These are phyloP conservation scores for Ceryle rudis DNA, from an alignment of 2,797 vertebrate species.

Conservation along the genomic window DNA sequence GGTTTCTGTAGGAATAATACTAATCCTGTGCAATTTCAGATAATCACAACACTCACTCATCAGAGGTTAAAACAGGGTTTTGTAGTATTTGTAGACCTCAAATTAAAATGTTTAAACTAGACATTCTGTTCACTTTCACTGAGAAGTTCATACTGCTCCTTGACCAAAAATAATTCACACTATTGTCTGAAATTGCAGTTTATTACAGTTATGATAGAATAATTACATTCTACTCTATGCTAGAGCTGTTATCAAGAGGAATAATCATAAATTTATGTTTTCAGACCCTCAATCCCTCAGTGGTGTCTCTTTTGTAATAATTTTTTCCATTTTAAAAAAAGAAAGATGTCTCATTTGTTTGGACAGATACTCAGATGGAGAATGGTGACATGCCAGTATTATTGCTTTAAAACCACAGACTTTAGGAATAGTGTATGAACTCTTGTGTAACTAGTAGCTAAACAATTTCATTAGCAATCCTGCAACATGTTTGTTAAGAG, in stretches of 20 bases:
- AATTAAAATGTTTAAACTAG: not conserved
- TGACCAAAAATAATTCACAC: constrained; percentile 44
- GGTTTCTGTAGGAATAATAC: not conserved
- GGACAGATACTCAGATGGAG: not conserved
- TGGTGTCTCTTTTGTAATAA: not conserved
- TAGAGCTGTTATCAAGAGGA: not conserved
- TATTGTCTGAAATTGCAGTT: constrained; percentile 47
- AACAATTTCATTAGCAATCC: constrained; percentile 32
- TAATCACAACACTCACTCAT: constrained; percentile 4
- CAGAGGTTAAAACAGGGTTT: not conserved
- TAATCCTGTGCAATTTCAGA: constrained; percentile 20
- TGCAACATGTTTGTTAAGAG: constrained; percentile 39
- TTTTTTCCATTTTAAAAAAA: not conserved
- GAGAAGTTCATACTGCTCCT: constrained; percentile 4
- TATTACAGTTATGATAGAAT: constrained; percentile 36
- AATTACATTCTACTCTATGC: constrained; percentile 5
- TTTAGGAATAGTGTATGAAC: not conserved
- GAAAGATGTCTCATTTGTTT: not conserved
- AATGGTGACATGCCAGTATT: not conserved
- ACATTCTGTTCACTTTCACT: not conserved
- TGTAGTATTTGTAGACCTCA: constrained; percentile 20
- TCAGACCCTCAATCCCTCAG: not conserved
- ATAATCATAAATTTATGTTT: not conserved
- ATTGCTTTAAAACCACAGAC: constrained; percentile 3
- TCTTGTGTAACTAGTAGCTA: constrained; percentile 11